phyloP scores from a whole-genome alignment of 2,113 vertebrate species.

The Erpornis zantholeuca region DNA sequence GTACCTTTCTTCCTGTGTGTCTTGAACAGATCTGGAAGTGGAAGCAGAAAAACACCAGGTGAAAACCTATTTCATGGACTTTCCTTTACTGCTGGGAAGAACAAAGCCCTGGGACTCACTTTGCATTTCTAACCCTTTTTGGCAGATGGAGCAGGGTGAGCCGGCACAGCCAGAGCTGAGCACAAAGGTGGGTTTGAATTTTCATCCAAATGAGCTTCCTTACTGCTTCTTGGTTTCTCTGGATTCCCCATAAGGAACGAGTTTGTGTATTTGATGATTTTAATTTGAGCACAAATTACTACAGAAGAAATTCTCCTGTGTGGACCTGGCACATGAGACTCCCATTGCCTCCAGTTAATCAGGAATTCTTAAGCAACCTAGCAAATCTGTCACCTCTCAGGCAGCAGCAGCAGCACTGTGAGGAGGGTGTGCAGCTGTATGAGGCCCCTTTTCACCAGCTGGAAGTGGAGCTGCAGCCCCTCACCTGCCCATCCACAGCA shows the following conservation, averaged over 20 bases:
- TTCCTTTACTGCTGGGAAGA: neutral
- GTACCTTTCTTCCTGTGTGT: neutral
- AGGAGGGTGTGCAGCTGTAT: neutral
- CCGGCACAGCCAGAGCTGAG: neutral
- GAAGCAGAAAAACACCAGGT: neutral
- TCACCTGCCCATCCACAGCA: neutral
- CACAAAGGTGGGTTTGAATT: neutral
- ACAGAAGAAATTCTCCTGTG: neutral
- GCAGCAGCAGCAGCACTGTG: rapidly evolving
- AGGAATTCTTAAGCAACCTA: neutral
- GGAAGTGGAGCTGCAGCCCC: neutral
- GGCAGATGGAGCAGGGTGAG: neutral
- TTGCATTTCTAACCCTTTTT: neutral
- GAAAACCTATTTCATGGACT: neutral
- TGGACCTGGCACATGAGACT: neutral
- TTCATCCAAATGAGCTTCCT: neutral
- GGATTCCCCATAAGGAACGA: neutral
- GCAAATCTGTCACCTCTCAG: neutral
- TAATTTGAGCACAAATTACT: neutral
- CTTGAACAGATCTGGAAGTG: neutral
- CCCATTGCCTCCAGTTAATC: neutral
- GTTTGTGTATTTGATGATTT: neutral
- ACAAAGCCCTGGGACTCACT: neutral
- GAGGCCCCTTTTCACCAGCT: neutral
- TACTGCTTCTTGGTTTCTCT: neutral